Evolutionary conservation across 1,140 invertebrate genomes (phyloP).

Genomic region (Megathymus violae): DNA sequence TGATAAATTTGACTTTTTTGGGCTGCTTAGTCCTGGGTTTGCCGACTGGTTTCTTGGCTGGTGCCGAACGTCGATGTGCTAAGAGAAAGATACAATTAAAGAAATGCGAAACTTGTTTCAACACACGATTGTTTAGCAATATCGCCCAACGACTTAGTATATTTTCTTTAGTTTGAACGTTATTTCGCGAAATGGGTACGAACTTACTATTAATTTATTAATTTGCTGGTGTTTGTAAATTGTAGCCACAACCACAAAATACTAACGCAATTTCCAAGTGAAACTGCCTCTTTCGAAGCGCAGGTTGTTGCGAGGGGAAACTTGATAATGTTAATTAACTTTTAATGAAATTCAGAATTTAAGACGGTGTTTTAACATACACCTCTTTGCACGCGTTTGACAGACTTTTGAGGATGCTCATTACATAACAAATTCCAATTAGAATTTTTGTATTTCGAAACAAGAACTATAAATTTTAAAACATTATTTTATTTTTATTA

Average conservation of each 20-base stretch:
- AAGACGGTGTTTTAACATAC: constrained; percentile 23
- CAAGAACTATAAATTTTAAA: too few species aligned
- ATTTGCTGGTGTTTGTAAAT: constrained; percentile 33
- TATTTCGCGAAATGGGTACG: constrained; percentile 12
- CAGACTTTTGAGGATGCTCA: too few species aligned
- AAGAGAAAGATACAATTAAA: constrained; percentile 53
- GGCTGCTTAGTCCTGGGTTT: constrained; percentile 91
- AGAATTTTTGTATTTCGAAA: too few species aligned
- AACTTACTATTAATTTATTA: constrained; percentile 17
- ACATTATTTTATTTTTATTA: too few species aligned
- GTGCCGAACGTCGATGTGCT: constrained; percentile 87
- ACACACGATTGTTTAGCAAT: constrained; percentile 41
- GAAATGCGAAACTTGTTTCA: constrained; percentile 35
- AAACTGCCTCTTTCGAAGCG: constrained; percentile 19
- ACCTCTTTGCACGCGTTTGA: too few species aligned
- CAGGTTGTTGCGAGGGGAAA: constrained; percentile 18
- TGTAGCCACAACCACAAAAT: constrained; percentile 30
- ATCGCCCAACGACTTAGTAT: constrained; percentile 42
- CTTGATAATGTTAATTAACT: constrained; percentile 27
- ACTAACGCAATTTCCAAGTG: constrained; percentile 23
- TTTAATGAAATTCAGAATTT: constrained; percentile 27
- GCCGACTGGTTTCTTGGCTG: constrained; percentile 90
- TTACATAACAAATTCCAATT: too few species aligned
- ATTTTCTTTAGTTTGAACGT: not conserved
- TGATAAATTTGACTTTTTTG: constrained; percentile 95